phyloP scores from a whole-genome alignment of 2,888 invertebrate species.

The Tipula lateralis region DNA sequence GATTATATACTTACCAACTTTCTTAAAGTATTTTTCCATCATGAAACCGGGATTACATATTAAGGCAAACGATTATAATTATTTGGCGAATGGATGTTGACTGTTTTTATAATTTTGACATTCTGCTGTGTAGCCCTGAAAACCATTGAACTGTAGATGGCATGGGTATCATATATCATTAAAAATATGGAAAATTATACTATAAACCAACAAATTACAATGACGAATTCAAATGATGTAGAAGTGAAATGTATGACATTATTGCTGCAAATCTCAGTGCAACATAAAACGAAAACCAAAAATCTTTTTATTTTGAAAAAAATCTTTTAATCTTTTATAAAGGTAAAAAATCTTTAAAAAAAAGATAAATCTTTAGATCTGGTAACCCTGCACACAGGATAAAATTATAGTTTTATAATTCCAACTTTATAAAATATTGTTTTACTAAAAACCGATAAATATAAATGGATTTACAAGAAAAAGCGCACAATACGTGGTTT shows the following conservation, averaged over 20 bases:
- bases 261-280: not conserved
- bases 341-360: not conserved
- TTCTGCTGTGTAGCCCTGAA: not conserved
- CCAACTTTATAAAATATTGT: too few species aligned
- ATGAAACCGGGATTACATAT: not conserved
- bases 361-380: not conserved
- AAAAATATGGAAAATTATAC: too few species aligned
- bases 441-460: too few species aligned
- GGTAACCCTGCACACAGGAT: not conserved
- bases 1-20: not conserved
- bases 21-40: not conserved
- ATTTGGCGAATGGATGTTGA: not conserved
- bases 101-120: not conserved
- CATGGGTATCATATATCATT: not conserved
- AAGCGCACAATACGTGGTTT: too few species aligned
- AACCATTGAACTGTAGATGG: not conserved
- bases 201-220: not conserved
- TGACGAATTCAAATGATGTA: not conserved
- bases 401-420: too few species aligned
- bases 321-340: not conserved
- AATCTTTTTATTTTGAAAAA: not conserved
- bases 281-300: not conserved
- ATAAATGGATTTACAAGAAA: too few species aligned
- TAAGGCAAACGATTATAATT: not conserved
- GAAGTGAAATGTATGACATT: not conserved